These are phyloP conservation scores for Drosophila sproati DNA, from an alignment of 1,140 invertebrate species.

Conservation along the genomic window DNA sequence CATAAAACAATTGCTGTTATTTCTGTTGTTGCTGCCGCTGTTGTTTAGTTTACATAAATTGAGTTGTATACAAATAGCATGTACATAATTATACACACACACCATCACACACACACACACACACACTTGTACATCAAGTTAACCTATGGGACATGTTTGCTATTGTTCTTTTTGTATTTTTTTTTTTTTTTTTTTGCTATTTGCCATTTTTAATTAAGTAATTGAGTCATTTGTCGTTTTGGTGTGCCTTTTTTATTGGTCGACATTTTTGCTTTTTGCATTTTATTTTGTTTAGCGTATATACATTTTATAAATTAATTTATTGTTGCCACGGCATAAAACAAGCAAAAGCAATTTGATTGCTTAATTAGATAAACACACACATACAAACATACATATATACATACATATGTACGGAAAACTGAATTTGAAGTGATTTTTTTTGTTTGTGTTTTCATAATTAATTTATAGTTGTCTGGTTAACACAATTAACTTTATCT, in stretches of 20 bases:
- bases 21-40: slow-evolving; percentile 18
- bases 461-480: too few species aligned
- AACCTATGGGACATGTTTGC: background rate
- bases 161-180: slow-evolving; percentile 26
- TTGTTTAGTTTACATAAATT: slow-evolving; percentile 54
- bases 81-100: background rate
- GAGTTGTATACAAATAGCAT: slow-evolving; percentile 14
- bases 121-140: background rate
- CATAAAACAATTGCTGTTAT: slow-evolving; percentile 16
- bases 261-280: slow-evolving; percentile 30
- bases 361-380: slow-evolving; percentile 45
- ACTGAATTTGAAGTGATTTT: too few species aligned
- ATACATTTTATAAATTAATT: slow-evolving; percentile 82
- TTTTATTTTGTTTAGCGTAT: slow-evolving; percentile 76
- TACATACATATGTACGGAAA: too few species aligned
- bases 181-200: slow-evolving; percentile 26
- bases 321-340: slow-evolving; percentile 51
- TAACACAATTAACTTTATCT: too few species aligned
- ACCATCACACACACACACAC: slow-evolving; percentile 27
- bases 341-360: slow-evolving; percentile 39
- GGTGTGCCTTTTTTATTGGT: slow-evolving; percentile 34
- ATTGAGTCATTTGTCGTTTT: slow-evolving; percentile 69
- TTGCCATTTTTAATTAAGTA: slow-evolving; percentile 69
- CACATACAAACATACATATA: too few species aligned
- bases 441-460: too few species aligned